These are phyloP conservation scores for Lagopus leucura DNA, from an alignment of 2,113 vertebrate genomes.

Conservation along the genomic window DNA sequence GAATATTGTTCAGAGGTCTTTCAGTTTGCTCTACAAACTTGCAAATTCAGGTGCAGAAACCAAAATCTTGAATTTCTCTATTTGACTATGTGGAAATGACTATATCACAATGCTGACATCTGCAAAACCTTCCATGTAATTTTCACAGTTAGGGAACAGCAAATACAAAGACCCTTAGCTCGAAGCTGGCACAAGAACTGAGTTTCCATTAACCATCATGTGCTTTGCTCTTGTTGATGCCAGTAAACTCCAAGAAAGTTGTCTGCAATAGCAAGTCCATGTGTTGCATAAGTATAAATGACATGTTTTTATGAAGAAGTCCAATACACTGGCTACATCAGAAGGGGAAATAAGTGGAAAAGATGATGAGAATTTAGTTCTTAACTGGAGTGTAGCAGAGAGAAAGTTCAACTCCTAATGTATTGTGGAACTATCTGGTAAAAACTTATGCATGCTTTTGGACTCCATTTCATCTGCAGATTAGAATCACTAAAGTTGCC, in stretches of 20 bases:
- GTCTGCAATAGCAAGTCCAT: conserved; percentile 59
- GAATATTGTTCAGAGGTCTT: conserved; percentile 48
- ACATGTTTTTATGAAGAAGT: conserved; percentile 47
- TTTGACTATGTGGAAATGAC: conserved; percentile 71
- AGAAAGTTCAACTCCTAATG: neutral
- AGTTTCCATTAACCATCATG: conserved; percentile 54
- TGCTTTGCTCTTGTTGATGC: conserved; percentile 62
- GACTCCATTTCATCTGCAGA: neutral
- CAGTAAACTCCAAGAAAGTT: conserved; percentile 68
- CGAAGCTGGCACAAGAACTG: conserved; percentile 43
- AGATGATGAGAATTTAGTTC: neutral
- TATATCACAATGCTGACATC: conserved; percentile 71
- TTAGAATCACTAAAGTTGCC: neutral
- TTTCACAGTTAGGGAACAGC: conserved; percentile 65
- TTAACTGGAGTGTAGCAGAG: neutral
- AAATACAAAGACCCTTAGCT: conserved; percentile 50
- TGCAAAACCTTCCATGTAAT: conserved; percentile 68
- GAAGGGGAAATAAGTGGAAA: conserved; percentile 25
- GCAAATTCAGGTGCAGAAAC: conserved; percentile 46
- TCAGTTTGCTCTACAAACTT: conserved; percentile 49
- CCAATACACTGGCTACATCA: neutral
- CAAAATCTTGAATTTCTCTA: conserved; percentile 43
- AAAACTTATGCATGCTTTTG: conserved; percentile 14
- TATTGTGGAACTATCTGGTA: conserved; percentile 1
- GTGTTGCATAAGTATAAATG: conserved; percentile 46